phyloP scores from a whole-genome alignment of 2,888 invertebrate species.

The Lochmaea capreae region DNA sequence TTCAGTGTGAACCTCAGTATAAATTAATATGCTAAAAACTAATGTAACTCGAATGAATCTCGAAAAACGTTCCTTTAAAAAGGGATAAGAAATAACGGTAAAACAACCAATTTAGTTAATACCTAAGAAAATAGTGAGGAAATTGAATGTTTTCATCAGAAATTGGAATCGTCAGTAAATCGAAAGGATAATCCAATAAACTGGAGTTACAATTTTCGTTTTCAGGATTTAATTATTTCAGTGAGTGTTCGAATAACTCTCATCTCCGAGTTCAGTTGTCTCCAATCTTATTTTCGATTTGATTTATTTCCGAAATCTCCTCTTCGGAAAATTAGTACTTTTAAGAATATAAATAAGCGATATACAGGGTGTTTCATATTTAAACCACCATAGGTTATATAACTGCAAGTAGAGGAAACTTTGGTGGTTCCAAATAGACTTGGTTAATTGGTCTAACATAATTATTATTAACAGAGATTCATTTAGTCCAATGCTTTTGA shows the following conservation, averaged over 20 bases:
- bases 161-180: constrained; percentile 30
- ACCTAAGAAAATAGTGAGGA: constrained; percentile 25
- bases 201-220: constrained; percentile 27
- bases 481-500: too few species aligned
- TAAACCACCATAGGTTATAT: too few species aligned
- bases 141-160: constrained; percentile 31
- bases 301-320: constrained; percentile 10
- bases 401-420: too few species aligned
- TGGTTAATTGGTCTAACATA: too few species aligned
- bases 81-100: constrained; percentile 12
- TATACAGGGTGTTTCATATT: too few species aligned
- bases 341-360: background rate
- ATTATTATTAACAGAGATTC: too few species aligned
- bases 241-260: constrained; percentile 5
- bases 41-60: too few species aligned
- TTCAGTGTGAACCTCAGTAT: too few species aligned
- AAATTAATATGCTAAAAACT: too few species aligned
- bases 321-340: background rate
- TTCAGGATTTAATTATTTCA: constrained; percentile 25
- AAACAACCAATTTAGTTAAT: constrained; percentile 17
- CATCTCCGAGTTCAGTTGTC: constrained; percentile 1
- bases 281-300: constrained; percentile 16
- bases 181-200: constrained; percentile 31
- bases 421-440: too few species aligned
- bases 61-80: background rate